A percentile compares a stretch with the other conserved stretches of the same genome.
Evolutionary conservation across 2,113 vertebrate species (phyloP).

Genomic region (Vidua macroura): DNA sequence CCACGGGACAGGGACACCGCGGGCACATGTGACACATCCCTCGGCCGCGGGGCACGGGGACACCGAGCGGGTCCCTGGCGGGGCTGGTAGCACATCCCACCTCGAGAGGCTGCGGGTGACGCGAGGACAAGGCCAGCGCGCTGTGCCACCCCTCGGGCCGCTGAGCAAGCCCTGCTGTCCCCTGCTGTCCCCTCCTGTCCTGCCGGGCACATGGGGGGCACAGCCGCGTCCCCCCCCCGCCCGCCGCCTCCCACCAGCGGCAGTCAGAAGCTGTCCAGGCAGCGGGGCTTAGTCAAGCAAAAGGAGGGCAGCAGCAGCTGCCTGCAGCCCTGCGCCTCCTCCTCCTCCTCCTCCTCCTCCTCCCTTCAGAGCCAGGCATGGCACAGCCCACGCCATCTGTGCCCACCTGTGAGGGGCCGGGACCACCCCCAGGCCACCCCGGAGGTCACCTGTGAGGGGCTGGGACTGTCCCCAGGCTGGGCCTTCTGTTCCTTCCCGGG

Average conservation of each 20-base stretch:
- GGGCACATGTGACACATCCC: not conserved
- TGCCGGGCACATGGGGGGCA: rapidly evolving
- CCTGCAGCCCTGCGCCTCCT: not conserved
- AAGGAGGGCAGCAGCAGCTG: conserved; percentile 47
- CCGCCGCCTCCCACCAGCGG: not conserved
- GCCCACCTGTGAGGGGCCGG: not conserved
- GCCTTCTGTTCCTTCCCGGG: not conserved
- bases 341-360: not conserved
- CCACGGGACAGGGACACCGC: not conserved
- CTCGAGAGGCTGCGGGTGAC: not conserved
- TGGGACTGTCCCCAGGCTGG: not conserved
- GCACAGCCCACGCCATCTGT: not conserved
- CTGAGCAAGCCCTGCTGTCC: not conserved
- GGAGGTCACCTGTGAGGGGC: not conserved
- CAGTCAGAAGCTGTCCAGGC: not conserved
- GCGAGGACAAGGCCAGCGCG: not conserved
- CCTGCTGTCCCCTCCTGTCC: not conserved
- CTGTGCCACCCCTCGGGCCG: rapidly evolving
- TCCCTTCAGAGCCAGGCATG: not conserved
- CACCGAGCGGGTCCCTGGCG: rapidly evolving
- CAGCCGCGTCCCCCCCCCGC: not conserved
- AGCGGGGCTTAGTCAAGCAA: conserved; percentile 10
- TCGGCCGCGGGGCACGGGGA: rapidly evolving
- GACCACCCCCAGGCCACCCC: rapidly evolving
- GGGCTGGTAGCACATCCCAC: not conserved